Evolutionary conservation across 2,888 invertebrate genomes (phyloP).

Genomic region (Ecliptopera silaceata): DNA sequence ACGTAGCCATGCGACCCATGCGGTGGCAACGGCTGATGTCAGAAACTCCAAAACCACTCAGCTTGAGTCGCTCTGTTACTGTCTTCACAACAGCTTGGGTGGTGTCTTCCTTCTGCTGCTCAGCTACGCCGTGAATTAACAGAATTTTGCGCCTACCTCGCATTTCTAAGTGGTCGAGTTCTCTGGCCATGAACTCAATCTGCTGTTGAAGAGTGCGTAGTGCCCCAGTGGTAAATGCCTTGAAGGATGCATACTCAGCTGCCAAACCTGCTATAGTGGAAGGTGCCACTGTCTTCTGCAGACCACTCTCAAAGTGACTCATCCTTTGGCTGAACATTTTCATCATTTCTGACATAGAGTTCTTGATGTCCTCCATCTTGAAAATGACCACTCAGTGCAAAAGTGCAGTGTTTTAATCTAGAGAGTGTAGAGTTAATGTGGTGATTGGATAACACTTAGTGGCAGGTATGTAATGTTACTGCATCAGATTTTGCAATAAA

Average conservation of each 20-base stretch:
- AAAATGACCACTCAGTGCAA: not conserved
- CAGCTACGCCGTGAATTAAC: slow-evolving; percentile 5
- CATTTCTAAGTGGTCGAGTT: slow-evolving; percentile 1
- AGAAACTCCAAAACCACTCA: not conserved
- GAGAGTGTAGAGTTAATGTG: not conserved
- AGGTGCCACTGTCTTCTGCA: not conserved
- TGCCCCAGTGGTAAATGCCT: not conserved
- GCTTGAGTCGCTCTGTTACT: too few species aligned
- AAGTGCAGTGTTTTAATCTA: too few species aligned
- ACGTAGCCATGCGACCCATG: slow-evolving; percentile 2
- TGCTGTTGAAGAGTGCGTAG: slow-evolving; percentile 1
- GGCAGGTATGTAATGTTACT: not conserved
- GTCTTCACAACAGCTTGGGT: not conserved
- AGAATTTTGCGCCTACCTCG: slow-evolving; percentile 4
- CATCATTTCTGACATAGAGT: not conserved
- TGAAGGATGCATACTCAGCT: slow-evolving; percentile 4
- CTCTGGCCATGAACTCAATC: slow-evolving; percentile 1
- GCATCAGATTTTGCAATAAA: not conserved
- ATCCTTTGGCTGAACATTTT: not conserved
- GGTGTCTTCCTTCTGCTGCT: not conserved
- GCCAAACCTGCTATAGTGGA: not conserved
- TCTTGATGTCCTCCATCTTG: slow-evolving; percentile 1
- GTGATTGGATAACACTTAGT: not conserved
- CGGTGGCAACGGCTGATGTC: slow-evolving; percentile 9
- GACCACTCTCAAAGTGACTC: too few species aligned